phyloP scores from a whole-genome alignment of 2,797 vertebrate species.

The Enteromius afrohamiltoni region DNA sequence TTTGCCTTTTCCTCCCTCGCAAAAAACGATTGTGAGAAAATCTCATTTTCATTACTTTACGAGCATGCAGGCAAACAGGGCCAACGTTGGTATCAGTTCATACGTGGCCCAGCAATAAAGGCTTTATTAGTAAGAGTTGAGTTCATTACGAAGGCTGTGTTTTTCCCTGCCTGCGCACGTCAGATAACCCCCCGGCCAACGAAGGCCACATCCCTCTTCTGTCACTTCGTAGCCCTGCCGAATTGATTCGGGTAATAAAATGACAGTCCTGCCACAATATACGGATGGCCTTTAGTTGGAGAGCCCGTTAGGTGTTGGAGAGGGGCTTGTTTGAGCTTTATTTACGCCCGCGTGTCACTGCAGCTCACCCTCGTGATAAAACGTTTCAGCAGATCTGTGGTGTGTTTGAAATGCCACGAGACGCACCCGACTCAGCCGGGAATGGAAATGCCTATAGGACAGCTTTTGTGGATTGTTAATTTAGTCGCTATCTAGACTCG shows the following conservation, averaged over 20 bases:
- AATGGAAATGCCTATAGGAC: slow-evolving; percentile 62
- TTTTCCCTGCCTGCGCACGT: slow-evolving; percentile 81
- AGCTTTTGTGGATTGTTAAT: slow-evolving; percentile 70
- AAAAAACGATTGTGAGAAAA: slow-evolving; percentile 42
- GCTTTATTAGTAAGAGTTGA: slow-evolving; percentile 82
- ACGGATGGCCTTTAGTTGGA: slow-evolving; percentile 85
- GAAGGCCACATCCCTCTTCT: slow-evolving; percentile 80
- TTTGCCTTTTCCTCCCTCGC: slow-evolving; percentile 31
- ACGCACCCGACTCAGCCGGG: slow-evolving; percentile 65
- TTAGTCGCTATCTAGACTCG: slow-evolving; percentile 62
- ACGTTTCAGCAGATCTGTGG: slow-evolving; percentile 72
- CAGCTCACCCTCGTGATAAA: slow-evolving; percentile 75
- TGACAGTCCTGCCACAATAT: slow-evolving; percentile 85
- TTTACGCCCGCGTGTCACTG: slow-evolving; percentile 82
- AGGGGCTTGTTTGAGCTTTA: slow-evolving; percentile 87
- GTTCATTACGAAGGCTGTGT: slow-evolving; percentile 83
- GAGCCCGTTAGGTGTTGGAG: slow-evolving; percentile 81
- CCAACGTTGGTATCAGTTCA: slow-evolving; percentile 49
- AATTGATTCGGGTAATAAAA: slow-evolving; percentile 94
- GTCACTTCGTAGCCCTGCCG: slow-evolving; percentile 77
- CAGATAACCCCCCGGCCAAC: slow-evolving; percentile 89
- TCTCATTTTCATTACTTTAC: slow-evolving; percentile 57
- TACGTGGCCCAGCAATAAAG: slow-evolving; percentile 67
- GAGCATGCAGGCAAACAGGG: slow-evolving; percentile 2
- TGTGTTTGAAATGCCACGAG: slow-evolving; percentile 75